Conservation (phyloP, 1,140 invertebrate genomes). For the Littorina saxatilis region DNA sequence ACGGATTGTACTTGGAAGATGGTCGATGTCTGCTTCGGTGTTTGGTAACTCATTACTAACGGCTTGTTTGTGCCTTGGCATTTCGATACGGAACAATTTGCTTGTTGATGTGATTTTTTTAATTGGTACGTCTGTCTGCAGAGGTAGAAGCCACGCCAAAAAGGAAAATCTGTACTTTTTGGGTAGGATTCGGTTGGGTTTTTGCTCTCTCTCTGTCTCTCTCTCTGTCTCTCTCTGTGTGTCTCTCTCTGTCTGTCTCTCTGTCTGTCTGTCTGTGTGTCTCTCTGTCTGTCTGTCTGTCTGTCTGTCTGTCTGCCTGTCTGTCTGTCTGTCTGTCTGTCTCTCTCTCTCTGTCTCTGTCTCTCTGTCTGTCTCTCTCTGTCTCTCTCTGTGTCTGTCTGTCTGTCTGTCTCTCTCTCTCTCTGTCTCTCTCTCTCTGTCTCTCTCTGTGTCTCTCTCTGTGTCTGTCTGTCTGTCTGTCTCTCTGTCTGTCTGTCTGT, state of each 20-base stretch:
- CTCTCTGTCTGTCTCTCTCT: neutral
- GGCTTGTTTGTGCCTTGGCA: no score
- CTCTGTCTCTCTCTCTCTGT: slow-evolving; percentile 7
- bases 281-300: neutral
- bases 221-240: slow-evolving; percentile 16
- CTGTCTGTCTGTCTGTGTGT: neutral
- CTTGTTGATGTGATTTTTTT: no score
- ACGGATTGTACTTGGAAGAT: no score
- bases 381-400: neutral
- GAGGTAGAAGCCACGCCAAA: no score
- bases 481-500: no score
- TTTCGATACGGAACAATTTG: no score
- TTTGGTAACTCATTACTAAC: no score
- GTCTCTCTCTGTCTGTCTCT: slow-evolving; percentile 17
- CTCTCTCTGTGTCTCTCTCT: neutral
- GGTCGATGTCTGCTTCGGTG: no score
- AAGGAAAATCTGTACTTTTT: no score
- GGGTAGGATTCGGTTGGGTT: no score
- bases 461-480: neutral
- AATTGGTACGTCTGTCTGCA: no score
- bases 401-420: neutral
- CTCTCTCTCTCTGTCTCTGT: slow-evolving; percentile 18
- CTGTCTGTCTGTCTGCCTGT: neutral
- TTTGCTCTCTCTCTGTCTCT: neutral
- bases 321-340: neutral